These are phyloP conservation scores for Apantesis nais DNA, from an alignment of 2,888 invertebrate species.

Conservation along the genomic window DNA sequence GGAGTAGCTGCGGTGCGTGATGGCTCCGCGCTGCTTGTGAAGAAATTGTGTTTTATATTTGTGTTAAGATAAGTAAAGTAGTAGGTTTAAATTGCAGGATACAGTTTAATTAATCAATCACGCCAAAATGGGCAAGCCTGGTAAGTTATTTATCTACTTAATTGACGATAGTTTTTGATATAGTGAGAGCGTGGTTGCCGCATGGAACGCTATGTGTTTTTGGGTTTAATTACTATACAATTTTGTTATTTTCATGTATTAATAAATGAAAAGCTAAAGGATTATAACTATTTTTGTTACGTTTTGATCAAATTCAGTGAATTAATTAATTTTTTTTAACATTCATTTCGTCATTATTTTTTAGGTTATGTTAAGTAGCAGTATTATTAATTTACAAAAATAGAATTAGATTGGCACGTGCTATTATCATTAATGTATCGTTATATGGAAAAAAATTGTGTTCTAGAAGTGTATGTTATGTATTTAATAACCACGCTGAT, in stretches of 20 bases:
- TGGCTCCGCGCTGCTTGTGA: slow-evolving; percentile 66
- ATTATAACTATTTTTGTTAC: not conserved
- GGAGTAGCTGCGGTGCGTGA: slow-evolving; percentile 64
- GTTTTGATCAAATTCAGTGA: not conserved
- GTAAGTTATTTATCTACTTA: slow-evolving; percentile 57
- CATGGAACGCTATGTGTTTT: slow-evolving; percentile 45
- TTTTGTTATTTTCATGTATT: not conserved
- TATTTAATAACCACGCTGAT: not conserved
- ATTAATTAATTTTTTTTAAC: not conserved
- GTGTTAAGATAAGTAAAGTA: slow-evolving; percentile 64
- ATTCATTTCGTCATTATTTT: slow-evolving; percentile 18
- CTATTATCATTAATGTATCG: not conserved
- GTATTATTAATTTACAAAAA: not conserved
- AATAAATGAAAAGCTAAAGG: not conserved
- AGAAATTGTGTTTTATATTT: slow-evolving; percentile 67
- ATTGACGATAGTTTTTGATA: slow-evolving; percentile 7
- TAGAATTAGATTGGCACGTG: not conserved
- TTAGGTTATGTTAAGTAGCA: slow-evolving; percentile 28
- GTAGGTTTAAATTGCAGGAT: slow-evolving; percentile 31
- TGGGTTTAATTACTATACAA: slow-evolving; percentile 1
- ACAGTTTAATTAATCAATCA: slow-evolving; percentile 38
- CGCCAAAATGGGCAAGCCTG: slow-evolving; percentile 75
- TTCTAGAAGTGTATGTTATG: not conserved
- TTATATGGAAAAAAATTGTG: not conserved
- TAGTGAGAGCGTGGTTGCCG: slow-evolving; percentile 48